These are phyloP conservation scores for Pandemis heparana DNA, from an alignment of 2,888 invertebrate species.

Conservation along the genomic window DNA sequence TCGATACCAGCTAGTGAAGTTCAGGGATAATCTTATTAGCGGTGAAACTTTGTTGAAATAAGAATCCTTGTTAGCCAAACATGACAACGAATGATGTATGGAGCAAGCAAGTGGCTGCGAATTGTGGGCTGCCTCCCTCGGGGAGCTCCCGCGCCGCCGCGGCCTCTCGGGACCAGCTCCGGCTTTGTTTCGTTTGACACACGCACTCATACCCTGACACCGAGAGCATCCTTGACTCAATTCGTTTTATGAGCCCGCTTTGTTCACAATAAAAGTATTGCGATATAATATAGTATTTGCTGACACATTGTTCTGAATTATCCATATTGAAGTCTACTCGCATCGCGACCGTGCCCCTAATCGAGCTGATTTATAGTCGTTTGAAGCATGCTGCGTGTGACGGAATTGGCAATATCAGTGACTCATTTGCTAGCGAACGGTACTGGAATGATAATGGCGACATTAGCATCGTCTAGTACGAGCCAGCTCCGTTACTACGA, in stretches of 20 bases:
- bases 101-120: neutral
- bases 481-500: slow-evolving; percentile 28
- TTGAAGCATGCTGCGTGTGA: slow-evolving; percentile 16
- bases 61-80: slow-evolving; percentile 27
- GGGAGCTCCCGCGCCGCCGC: neutral
- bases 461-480: slow-evolving; percentile 34
- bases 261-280: slow-evolving; percentile 21
- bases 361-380: slow-evolving; percentile 21
- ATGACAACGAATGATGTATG: slow-evolving; percentile 15
- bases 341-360: slow-evolving; percentile 19
- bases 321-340: slow-evolving; percentile 7
- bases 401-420: slow-evolving; percentile 35
- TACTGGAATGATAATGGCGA: slow-evolving; percentile 36
- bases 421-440: slow-evolving; percentile 13
- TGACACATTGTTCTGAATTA: slow-evolving; percentile 29
- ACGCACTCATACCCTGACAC: neutral
- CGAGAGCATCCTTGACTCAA: slow-evolving; percentile 2
- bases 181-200: slow-evolving; percentile 26
- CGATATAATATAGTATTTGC: slow-evolving; percentile 15
- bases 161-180: slow-evolving; percentile 4
- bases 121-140: slow-evolving; percentile 3
- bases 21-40: slow-evolving; percentile 19
- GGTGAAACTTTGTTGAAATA: slow-evolving; percentile 28
- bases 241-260: slow-evolving; percentile 1
- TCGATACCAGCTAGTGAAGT: neutral